Conservation (phyloP, 2,113 vertebrate species). For the Sterrhoptilus dennistouni region DNA sequence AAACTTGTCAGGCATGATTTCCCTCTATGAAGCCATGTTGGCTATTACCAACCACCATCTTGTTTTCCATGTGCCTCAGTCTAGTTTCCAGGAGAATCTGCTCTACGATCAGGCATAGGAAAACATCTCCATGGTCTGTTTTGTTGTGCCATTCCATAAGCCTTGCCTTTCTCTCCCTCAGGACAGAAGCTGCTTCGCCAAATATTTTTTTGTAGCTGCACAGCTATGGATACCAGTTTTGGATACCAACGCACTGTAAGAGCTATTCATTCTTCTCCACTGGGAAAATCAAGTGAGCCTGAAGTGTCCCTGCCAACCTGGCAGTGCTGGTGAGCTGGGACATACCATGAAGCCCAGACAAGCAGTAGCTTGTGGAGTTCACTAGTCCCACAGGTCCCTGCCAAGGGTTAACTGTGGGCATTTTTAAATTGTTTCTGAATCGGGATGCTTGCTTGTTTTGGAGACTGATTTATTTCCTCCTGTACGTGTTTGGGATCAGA, state of each 20-base stretch:
- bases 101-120: neutral
- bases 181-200: neutral
- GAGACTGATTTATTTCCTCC: slow-evolving; percentile 42
- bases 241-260: neutral
- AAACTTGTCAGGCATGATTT: neutral
- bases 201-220: neutral
- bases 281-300: neutral
- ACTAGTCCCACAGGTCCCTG: neutral
- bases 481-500: slow-evolving; percentile 32
- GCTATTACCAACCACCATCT: neutral
- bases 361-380: neutral
- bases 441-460: slow-evolving; percentile 1
- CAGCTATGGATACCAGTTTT: neutral
- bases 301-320: neutral
- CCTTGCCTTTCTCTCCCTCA: neutral
- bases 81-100: neutral
- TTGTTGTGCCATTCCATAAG: neutral
- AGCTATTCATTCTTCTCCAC: neutral
- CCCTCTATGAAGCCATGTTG: neutral
- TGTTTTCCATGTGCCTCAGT: neutral
- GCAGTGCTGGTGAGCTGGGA: neutral
- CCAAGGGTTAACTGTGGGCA: neutral
- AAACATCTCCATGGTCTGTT: neutral
- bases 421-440: slow-evolving; percentile 8
- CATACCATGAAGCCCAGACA: neutral